Evolutionary conservation across 2,797 vertebrate species (phyloP).

Genomic region (Trematomus bernacchii): DNA sequence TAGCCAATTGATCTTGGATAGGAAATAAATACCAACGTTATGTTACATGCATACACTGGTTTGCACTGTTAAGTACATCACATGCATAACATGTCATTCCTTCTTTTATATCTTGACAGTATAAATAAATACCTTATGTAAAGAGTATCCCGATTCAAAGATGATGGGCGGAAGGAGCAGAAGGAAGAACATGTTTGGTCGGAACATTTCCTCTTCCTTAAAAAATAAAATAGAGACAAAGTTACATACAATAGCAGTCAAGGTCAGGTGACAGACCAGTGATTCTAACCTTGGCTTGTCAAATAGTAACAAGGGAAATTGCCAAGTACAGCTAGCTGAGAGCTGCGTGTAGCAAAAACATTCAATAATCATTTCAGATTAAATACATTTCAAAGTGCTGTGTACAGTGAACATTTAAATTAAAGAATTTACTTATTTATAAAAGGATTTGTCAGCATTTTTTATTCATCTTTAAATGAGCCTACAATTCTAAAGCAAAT

Average conservation of each 20-base stretch:
- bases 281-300: not conserved
- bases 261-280: not conserved
- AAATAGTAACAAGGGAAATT: slow-evolving; percentile 2
- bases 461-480: not conserved
- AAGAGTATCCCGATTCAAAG: slow-evolving; percentile 98
- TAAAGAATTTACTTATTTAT: not conserved
- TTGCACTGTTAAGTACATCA: not conserved
- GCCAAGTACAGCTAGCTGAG: not conserved
- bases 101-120: not conserved
- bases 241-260: not conserved
- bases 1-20: not conserved
- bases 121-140: slow-evolving; percentile 91
- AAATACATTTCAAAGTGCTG: not conserved
- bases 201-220: slow-evolving; percentile 99
- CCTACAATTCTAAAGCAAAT: slow-evolving; percentile 3
- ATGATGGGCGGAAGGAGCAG: slow-evolving; percentile 97
- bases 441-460: not conserved
- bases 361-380: not conserved
- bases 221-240: slow-evolving; percentile 33
- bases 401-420: not conserved
- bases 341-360: not conserved
- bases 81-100: not conserved
- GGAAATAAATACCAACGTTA: not conserved
- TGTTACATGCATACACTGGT: no score
- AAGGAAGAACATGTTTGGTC: slow-evolving; percentile 99